Conservation (phyloP, 2,888 invertebrate genomes). For the Buathra laborator region DNA sequence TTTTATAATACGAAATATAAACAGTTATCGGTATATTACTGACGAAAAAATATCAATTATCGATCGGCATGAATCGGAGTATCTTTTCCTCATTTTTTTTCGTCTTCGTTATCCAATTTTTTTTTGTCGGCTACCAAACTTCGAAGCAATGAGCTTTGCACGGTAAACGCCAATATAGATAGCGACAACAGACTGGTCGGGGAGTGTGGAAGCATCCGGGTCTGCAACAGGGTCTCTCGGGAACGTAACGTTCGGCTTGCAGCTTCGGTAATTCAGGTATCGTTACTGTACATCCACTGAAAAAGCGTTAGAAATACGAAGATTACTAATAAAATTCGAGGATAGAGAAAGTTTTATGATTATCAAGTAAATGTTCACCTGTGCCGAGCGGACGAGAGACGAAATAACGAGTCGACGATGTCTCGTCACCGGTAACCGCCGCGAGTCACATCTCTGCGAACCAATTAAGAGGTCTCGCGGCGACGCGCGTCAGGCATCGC, state of each 20-base stretch:
- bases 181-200: conserved; percentile 73
- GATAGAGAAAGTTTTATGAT: conserved; percentile 17
- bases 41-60: neutral
- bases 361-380: conserved; percentile 55
- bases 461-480: conserved; percentile 70
- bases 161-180: conserved; percentile 74
- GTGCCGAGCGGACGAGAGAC: conserved; percentile 73
- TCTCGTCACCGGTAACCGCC: neutral
- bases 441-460: conserved; percentile 61
- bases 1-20: neutral
- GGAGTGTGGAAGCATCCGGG: conserved; percentile 74
- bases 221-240: conserved; percentile 72
- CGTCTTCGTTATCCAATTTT: too few species aligned
- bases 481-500: conserved; percentile 68
- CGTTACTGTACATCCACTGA: conserved; percentile 73
- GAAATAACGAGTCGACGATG: neutral
- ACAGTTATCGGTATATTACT: neutral
- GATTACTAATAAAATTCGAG: neutral
- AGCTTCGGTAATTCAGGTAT: conserved; percentile 67
- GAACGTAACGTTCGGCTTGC: conserved; percentile 67
- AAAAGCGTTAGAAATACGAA: conserved; percentile 37
- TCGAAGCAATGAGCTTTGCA: conserved; percentile 78
- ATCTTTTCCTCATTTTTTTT: too few species aligned
- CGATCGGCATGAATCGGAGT: too few species aligned
- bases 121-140: conserved; percentile 67